These are phyloP conservation scores for Oreochromis spilurus DNA, from an alignment of 2,113 vertebrate genomes.

Conservation along the genomic window DNA sequence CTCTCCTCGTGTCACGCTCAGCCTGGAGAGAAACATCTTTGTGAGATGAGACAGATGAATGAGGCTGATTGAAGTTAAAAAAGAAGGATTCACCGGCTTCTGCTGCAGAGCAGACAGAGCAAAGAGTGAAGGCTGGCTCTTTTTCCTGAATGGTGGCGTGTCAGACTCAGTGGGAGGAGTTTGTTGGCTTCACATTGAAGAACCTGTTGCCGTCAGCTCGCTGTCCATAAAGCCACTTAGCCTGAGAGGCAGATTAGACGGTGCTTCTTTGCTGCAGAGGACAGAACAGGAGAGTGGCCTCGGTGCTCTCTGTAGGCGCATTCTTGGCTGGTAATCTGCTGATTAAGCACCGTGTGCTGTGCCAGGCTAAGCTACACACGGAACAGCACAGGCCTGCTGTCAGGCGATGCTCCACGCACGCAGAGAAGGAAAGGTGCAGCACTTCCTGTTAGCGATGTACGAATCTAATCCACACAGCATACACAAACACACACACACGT, in stretches of 20 bases:
- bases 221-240: slow-evolving; percentile 58
- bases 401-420: not conserved
- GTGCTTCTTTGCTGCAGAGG: not conserved
- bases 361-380: not conserved
- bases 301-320: slow-evolving; percentile 13
- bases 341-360: slow-evolving; percentile 3
- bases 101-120: not conserved
- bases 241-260: slow-evolving; percentile 60
- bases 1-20: not conserved
- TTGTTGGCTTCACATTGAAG: not conserved
- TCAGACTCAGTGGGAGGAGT: slow-evolving; percentile 6
- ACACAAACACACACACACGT: not conserved
- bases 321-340: slow-evolving; percentile 30
- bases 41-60: not conserved
- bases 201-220: not conserved
- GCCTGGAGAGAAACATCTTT: not conserved
- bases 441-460: not conserved
- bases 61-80: not conserved
- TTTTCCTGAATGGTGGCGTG: not conserved
- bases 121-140: not conserved
- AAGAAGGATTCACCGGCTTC: accelerated
- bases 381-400: not conserved
- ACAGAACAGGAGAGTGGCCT: not conserved
- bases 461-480: not conserved
- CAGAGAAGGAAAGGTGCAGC: not conserved